A percentile compares a stretch with the other conserved stretches of the same genome.
phyloP scores from a whole-genome alignment of 2,888 invertebrate genomes.

The Drosophila parthenogenetica region DNA sequence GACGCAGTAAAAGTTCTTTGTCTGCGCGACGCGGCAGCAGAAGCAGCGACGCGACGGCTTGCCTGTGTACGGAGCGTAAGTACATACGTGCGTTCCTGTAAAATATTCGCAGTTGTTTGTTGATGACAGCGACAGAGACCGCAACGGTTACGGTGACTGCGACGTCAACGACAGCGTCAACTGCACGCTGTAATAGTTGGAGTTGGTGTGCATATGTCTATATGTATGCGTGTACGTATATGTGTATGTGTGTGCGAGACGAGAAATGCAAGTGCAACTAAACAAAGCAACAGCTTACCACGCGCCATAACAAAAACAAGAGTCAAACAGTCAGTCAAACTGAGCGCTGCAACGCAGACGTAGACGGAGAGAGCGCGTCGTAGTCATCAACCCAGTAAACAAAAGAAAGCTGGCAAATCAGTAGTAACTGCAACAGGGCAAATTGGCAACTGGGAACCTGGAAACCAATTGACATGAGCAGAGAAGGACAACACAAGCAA shows the following conservation, averaged over 20 bases:
- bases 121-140: constrained; percentile 34
- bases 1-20: constrained; percentile 61
- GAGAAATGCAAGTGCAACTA: constrained; percentile 63
- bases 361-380: constrained; percentile 19
- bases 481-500: constrained; percentile 8
- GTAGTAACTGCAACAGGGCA: constrained; percentile 9
- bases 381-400: constrained; percentile 21
- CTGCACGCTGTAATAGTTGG: constrained; percentile 43
- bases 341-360: constrained; percentile 63
- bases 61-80: constrained; percentile 7
- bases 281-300: constrained; percentile 64
- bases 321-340: constrained; percentile 63
- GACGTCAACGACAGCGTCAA: constrained; percentile 22
- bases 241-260: constrained; percentile 16
- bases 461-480: constrained; percentile 37
- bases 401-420: constrained; percentile 35
- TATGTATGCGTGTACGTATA: not conserved
- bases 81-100: constrained; percentile 36
- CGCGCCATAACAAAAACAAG: constrained; percentile 59
- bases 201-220: constrained; percentile 40
- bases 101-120: constrained; percentile 56
- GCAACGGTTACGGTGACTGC: constrained; percentile 10
- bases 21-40: constrained; percentile 41
- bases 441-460: not conserved
- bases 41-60: constrained; percentile 10